Percentiles rank a stretch among this genome's conserved stretches.
Evolutionary conservation across 2,797 vertebrate species (phyloP).

Genomic region (Garrulus glandarius): DNA sequence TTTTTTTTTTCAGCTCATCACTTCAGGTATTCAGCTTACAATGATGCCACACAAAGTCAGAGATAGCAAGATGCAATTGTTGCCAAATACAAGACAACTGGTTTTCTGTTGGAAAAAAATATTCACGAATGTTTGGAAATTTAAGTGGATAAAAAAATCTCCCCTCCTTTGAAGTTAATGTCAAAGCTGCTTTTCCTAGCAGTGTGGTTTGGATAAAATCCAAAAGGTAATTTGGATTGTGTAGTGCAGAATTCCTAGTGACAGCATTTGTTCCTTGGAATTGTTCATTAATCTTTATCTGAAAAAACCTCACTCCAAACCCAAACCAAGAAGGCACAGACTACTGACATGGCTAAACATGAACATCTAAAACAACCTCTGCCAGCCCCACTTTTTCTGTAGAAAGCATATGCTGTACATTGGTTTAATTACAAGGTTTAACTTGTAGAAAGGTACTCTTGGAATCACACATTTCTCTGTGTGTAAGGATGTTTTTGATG

Average conservation of each 20-base stretch:
- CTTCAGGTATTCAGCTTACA: background rate
- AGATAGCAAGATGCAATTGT: background rate
- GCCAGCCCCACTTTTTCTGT: background rate
- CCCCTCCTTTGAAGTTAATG: background rate
- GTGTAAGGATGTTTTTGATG: background rate
- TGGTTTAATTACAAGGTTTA: background rate
- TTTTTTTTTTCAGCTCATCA: background rate
- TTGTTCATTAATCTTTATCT: background rate
- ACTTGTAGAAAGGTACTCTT: background rate
- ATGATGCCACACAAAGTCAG: background rate
- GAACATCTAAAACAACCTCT: background rate
- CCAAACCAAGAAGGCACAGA: background rate
- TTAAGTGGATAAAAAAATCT: background rate
- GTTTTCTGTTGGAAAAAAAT: background rate
- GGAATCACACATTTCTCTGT: background rate
- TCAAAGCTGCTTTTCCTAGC: background rate
- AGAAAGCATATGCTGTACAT: background rate
- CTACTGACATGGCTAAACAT: background rate
- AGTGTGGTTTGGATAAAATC: background rate
- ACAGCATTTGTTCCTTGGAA: background rate
- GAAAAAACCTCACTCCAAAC: background rate
- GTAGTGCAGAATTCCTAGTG: background rate
- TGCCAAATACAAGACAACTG: background rate
- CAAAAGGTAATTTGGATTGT: background rate
- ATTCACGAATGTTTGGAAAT: background rate